Percentiles rank a stretch among this genome's conserved stretches.
Evolutionary conservation across 2,113 vertebrate species (phyloP).

Genomic region (Eurystomus gularis): DNA sequence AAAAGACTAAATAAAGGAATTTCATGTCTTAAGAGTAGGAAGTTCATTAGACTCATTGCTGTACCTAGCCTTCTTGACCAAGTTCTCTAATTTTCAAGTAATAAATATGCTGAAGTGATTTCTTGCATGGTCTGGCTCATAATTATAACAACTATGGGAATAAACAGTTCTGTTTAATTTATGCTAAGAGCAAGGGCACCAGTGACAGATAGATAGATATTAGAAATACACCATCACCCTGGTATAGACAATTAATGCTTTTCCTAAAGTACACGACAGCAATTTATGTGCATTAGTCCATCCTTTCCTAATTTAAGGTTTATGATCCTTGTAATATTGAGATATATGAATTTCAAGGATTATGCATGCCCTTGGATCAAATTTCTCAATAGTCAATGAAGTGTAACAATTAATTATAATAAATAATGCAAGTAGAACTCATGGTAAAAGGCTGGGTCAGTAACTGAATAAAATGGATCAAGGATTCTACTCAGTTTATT

Average conservation of each 20-base stretch:
- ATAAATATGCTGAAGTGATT: background rate
- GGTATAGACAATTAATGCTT: background rate
- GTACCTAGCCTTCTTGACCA: background rate
- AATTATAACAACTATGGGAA: background rate
- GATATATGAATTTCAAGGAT: constrained; percentile 72
- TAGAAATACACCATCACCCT: background rate
- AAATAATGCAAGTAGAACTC: constrained; percentile 40
- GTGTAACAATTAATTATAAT: constrained; percentile 73
- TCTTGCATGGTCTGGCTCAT: background rate
- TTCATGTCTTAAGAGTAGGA: background rate
- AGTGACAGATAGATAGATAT: background rate
- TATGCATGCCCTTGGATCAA: constrained; percentile 63
- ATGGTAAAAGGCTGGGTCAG: background rate
- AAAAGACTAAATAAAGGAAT: background rate
- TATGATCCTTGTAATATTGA: constrained; percentile 77
- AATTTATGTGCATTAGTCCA: constrained; percentile 54
- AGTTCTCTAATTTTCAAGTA: background rate
- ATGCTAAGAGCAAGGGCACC: background rate
- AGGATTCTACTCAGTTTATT: constrained; percentile 7
- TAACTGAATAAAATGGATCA: constrained; percentile 27
- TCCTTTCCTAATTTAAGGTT: constrained; percentile 72
- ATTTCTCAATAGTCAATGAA: constrained; percentile 64
- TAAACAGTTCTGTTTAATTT: constrained; percentile 25
- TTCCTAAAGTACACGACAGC: constrained; percentile 20
- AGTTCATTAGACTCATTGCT: background rate